phyloP scores from a whole-genome alignment of 2,797 vertebrate genomes.

The Channallabes apus region DNA sequence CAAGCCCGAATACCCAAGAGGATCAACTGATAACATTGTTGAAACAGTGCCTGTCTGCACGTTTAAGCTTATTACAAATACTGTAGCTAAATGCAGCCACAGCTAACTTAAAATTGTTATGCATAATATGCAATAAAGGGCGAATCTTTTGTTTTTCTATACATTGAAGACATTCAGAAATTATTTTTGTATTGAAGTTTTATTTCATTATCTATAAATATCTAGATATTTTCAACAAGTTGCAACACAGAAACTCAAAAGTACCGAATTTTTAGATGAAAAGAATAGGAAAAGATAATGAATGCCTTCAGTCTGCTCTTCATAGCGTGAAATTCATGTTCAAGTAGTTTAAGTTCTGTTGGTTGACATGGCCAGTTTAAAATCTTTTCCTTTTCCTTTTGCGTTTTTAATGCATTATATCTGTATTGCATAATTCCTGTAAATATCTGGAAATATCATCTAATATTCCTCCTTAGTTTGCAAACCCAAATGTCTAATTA shows the following conservation, averaged over 20 bases:
- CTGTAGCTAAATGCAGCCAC: conserved; percentile 49
- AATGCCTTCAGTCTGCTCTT: neutral
- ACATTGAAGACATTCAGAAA: neutral
- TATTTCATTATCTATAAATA: neutral
- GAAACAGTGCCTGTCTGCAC: conserved; percentile 58
- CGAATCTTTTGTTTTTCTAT: neutral
- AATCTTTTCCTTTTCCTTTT: too few species aligned
- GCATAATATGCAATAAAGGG: conserved; percentile 5
- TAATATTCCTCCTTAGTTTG: neutral
- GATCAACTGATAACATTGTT: conserved; percentile 48
- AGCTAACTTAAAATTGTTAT: conserved; percentile 40
- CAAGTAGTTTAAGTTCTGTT: too few species aligned
- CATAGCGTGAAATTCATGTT: too few species aligned
- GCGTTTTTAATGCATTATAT: too few species aligned
- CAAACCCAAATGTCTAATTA: neutral
- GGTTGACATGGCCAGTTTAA: too few species aligned
- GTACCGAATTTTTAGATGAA: neutral
- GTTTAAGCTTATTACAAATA: conserved; percentile 36
- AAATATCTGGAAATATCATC: neutral
- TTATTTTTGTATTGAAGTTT: too few species aligned
- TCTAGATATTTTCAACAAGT: neutral
- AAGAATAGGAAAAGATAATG: neutral
- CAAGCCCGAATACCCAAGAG: conserved; percentile 41
- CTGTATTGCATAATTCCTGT: too few species aligned
- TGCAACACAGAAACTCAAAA: neutral